phyloP scores from a whole-genome alignment of 2,113 vertebrate genomes.

The Grus americana region DNA sequence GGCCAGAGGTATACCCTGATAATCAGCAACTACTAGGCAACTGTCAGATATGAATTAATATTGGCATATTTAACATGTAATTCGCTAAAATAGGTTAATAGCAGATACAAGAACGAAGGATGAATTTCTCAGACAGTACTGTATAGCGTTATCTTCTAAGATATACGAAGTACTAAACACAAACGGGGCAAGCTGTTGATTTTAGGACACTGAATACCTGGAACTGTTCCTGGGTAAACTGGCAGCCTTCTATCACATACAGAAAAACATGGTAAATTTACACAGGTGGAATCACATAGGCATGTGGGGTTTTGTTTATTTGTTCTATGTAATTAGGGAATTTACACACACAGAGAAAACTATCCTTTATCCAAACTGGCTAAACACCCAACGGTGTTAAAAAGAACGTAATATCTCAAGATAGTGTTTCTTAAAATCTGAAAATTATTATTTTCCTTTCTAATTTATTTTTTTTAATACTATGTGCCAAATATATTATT shows the following conservation, averaged over 20 bases:
- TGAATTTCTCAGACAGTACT: not conserved
- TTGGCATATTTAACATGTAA: not conserved
- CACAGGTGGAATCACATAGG: not conserved
- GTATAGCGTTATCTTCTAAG: not conserved
- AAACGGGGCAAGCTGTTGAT: not conserved
- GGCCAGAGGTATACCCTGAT: not conserved
- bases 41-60: not conserved
- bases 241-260: not conserved
- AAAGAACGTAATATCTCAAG: not conserved
- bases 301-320: not conserved
- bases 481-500: slow-evolving; percentile 23
- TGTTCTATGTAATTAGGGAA: not conserved
- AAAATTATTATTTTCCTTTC: not conserved
- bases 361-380: not conserved
- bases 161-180: not conserved
- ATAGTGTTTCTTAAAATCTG: not conserved
- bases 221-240: not conserved
- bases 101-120: not conserved
- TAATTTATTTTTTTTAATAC: not conserved
- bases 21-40: not conserved
- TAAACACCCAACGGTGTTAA: not conserved
- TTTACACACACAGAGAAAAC: not conserved
- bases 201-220: not conserved
- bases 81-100: fast-evolving
- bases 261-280: not conserved